Evolutionary conservation across 1,140 invertebrate species (phyloP), one percentile per base, ranked within the genome.

Genomic region (Pseudomyrmex dendroicus): DNA sequence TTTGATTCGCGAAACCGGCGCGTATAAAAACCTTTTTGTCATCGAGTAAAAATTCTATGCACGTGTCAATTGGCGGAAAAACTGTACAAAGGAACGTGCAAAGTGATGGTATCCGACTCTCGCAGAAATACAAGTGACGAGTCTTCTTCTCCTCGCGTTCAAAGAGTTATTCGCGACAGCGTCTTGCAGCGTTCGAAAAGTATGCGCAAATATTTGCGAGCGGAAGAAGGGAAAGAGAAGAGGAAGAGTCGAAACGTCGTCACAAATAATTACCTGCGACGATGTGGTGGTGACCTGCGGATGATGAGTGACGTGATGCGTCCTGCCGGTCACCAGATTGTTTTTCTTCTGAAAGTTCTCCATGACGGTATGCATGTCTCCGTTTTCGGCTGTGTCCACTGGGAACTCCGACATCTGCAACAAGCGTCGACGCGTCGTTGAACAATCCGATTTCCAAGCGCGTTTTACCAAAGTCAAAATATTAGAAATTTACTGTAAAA

Each of bases 281-380:
- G 92, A 93, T 17, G 78, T 84, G 22, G 91, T 84, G 46, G 91
- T 92, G 78, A 93, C 92, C 87, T 93, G 92, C 15, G 92, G 92
- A 89, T 92, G 92, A 77, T 92, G 92, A 13, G 83, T 87, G 73
- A 91, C 89, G 12, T 87, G 91, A 2, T 87, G 91, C 68, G 91
- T 84, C 77, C 92, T 90, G 64, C 91, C 91, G 12, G 91, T 82
- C 56, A 93, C 90, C 76, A 93, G 64, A 70, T 92, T 92, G 84
- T 93, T 93, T 82, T 94, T 93, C 80, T 93, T 94, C 72, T 93
- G 92, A 61, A 94, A 93, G 78, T 93, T 93, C 74, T 94, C 93
- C 92, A 94, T 93, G 82, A 93, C 93, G 72, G 91, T 84, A 22
- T 93, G 92, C 93, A 94, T 94, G 68, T 94, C 92, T 46, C 92